Evolutionary conservation across 2,888 invertebrate species (phyloP).

Genomic region (Cepaea hortensis): DNA sequence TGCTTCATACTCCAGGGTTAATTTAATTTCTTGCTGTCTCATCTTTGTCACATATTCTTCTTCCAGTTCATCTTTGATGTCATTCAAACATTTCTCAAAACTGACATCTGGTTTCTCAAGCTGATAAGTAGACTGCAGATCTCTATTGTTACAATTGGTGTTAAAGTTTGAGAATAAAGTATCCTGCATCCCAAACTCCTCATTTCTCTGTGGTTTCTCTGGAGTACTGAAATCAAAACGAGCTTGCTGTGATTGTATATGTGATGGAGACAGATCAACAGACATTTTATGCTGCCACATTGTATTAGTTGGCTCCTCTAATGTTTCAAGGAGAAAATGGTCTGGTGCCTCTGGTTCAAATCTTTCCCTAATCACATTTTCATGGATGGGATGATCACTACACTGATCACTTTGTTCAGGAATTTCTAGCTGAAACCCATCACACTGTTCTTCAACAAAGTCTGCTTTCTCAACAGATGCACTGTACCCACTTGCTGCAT

Average conservation of each 20-base stretch:
- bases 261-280: constrained; percentile 42
- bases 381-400: constrained; percentile 42
- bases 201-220: neutral
- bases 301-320: constrained; percentile 43
- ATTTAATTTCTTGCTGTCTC: constrained; percentile 59
- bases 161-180: neutral
- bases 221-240: constrained; percentile 32
- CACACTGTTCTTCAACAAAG: constrained; percentile 46
- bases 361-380: constrained; percentile 39
- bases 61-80: constrained; percentile 66
- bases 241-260: neutral
- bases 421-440: constrained; percentile 44
- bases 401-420: neutral
- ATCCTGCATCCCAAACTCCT: neutral
- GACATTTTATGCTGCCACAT: constrained; percentile 48
- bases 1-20: constrained; percentile 56
- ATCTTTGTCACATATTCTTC: constrained; percentile 60
- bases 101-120: neutral
- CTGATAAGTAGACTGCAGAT: neutral
- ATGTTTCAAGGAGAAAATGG: constrained; percentile 27
- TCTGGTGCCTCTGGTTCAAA: constrained; percentile 52
- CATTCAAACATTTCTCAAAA: constrained; percentile 52
- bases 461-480: constrained; percentile 23
- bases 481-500: neutral
- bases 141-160: constrained; percentile 16